phyloP scores from a whole-genome alignment of 2,113 vertebrate species.

The Megatriorchis doriae region DNA sequence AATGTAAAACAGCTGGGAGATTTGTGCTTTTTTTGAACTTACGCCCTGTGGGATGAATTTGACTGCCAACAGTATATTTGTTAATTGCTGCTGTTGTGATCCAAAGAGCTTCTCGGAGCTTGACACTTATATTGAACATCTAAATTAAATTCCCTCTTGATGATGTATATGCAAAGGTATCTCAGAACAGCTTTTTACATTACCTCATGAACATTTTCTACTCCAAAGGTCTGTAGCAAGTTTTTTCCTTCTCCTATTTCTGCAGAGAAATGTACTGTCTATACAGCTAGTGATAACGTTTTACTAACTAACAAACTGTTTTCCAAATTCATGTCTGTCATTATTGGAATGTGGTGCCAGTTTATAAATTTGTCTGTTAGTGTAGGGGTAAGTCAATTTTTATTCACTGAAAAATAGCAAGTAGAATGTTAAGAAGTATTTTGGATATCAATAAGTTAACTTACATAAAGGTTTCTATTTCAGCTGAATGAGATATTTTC shows the following conservation, averaged over 20 bases:
- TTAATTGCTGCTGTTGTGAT: constrained; percentile 56
- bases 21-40: neutral
- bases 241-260: neutral
- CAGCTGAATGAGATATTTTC: neutral
- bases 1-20: neutral
- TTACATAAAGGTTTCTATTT: neutral
- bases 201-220: neutral
- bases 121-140: constrained; percentile 25
- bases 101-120: constrained; percentile 32
- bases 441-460: neutral
- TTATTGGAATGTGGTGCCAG: neutral
- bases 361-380: neutral
- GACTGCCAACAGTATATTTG: constrained; percentile 41
- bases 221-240: neutral
- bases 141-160: constrained; percentile 40
- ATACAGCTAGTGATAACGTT: neutral
- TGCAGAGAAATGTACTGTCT: neutral
- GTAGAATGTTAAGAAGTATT: neutral
- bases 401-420: neutral
- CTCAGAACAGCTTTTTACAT: neutral
- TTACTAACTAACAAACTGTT: neutral
- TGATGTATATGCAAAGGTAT: neutral
- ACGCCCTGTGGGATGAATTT: neutral
- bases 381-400: neutral
- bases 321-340: neutral